Base-by-base conservation (phyloP, 2,113 vertebrate species). In the Malurus melanocephalus region DNA sequence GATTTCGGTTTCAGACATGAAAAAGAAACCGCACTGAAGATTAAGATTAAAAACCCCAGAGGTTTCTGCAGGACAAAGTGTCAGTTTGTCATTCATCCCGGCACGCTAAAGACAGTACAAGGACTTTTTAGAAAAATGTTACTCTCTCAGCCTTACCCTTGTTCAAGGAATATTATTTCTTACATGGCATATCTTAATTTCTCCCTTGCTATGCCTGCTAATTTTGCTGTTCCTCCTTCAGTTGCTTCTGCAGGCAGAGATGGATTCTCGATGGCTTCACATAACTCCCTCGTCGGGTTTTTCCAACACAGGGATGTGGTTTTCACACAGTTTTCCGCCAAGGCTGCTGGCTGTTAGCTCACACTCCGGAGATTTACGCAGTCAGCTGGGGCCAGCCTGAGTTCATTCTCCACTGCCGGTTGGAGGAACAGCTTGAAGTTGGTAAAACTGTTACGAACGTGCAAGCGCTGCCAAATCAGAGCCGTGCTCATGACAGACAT, bases 361-460 rank as follows among this genome's bases (percentile, higher is more conserved):
- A 19, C 33, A 22, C 92, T 88, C 85, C 1, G 8, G 86, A 90
- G 90, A 75, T 68, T 72, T 86, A 80, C 4, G 18, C 87, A 56
- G 53, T 88, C 92, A 93, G 81, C 59, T 61, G 87, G 93, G 92
- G 88, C 93, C 87, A 89, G 87, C 80, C 73, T 18, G 69, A 89
- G 86, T 90, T 93, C 95, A 93, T 65, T 16, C 92, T 46, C 80
- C n/a, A 1, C 52, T 32, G n/a, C 40, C 73, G 16, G 23, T 80
- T 84, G 80, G 69, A 84, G 59, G 73, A 93, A 78, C 93, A 94
- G 90, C 90, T 94, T 94, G 93, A 80, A 92, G 88, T 88, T 86
- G 89, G 90, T 78, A 85, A 92, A 89, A 80, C 89, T 87, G 85
- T 87, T 94, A 85, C 15, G 38, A 89, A 69, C 2, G 1, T 35